Percentiles rank a stretch among this genome's conserved stretches.
phyloP scores from a whole-genome alignment of 2,113 vertebrate genomes.

The Passer domesticus region DNA sequence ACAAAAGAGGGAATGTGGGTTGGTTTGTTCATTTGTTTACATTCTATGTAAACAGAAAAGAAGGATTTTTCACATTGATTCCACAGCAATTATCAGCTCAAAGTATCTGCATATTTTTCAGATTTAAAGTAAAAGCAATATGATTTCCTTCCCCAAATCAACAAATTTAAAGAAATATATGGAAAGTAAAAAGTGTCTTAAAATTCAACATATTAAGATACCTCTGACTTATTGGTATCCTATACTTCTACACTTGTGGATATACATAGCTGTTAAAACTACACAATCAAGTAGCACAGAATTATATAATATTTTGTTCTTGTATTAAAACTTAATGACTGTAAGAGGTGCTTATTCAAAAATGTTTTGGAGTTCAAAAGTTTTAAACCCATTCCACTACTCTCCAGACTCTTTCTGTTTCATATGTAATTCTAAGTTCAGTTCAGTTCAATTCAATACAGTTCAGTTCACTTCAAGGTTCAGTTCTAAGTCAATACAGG shows the following conservation, averaged over 20 bases:
- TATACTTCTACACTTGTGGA: not conserved
- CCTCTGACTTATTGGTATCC: not conserved
- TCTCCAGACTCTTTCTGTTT: not conserved
- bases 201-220: not conserved
- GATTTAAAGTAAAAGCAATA: not conserved
- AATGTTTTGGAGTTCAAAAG: not conserved
- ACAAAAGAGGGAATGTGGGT: not conserved
- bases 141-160: not conserved
- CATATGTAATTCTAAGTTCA: not conserved
- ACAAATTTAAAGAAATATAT: not conserved
- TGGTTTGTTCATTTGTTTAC: not conserved
- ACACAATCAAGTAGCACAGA: not conserved
- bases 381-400: not conserved
- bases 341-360: not conserved
- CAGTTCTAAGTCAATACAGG: not conserved
- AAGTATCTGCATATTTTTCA: not conserved
- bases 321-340: not conserved
- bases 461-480: not conserved
- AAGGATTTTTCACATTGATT: not conserved
- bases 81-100: not conserved
- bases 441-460: not conserved
- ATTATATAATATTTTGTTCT: not conserved
- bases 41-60: not conserved
- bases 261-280: not conserved
- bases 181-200: not conserved